Evolutionary conservation across 2,888 invertebrate genomes (phyloP).

Genomic region (Fragum whitleyi): DNA sequence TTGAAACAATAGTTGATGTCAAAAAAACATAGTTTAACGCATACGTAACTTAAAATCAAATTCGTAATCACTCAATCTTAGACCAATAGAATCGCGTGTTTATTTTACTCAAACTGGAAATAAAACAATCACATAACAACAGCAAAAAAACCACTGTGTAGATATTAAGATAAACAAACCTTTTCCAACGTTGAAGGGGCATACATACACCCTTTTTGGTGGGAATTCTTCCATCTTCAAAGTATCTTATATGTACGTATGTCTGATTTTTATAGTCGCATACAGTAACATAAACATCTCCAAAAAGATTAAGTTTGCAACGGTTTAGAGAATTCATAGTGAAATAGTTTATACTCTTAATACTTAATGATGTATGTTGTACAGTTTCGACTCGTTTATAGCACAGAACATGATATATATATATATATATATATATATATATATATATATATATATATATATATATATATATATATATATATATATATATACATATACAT

Average conservation of each 20-base stretch:
- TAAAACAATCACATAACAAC: not conserved
- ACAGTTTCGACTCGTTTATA: too few relatives aligned
- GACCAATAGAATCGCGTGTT: too few relatives aligned
- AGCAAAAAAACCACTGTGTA: too few relatives aligned
- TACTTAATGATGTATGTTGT: not conserved
- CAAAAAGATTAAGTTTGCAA: not conserved
- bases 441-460: not conserved
- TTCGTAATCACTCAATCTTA: too few relatives aligned
- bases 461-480: not conserved
- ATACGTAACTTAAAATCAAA: not conserved
- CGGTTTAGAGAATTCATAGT: not conserved
- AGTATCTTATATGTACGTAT: not conserved
- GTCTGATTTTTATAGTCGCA: slow-evolving; percentile 1
- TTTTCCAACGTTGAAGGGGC: not conserved
- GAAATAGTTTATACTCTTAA: not conserved
- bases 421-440: not conserved
- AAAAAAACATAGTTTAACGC: not conserved
- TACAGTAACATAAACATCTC: not conserved
- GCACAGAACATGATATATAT: too few relatives aligned
- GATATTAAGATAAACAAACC: not conserved
- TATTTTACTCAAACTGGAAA: not conserved
- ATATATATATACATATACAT: not conserved
- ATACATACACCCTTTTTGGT: not conserved
- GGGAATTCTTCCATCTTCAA: not conserved
- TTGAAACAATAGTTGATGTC: too few relatives aligned